Conservation (phyloP, 2,888 invertebrate species). For the Eulithis prunata region DNA sequence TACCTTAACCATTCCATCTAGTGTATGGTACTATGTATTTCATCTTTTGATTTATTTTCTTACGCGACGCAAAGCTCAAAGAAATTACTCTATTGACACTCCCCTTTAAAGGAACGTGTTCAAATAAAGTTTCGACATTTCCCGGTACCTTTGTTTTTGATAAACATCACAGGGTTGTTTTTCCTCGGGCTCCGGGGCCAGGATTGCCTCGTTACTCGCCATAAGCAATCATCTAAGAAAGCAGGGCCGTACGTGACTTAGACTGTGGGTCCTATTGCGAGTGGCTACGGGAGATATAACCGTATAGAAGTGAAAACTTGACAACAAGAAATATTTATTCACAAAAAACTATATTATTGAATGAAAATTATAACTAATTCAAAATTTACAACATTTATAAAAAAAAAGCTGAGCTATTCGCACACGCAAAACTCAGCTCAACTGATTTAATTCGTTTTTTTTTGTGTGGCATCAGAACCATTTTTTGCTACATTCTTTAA, state of each 20-base stretch:
- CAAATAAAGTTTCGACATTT: conserved; percentile 46
- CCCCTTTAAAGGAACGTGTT: conserved; percentile 35
- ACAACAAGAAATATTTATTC: no score
- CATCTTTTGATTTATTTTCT: background rate
- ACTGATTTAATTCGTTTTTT: no score
- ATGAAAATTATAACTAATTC: no score
- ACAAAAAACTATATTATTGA: no score
- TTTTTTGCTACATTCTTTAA: no score
- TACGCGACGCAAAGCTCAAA: conserved; percentile 8
- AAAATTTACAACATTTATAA: no score
- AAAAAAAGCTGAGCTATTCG: no score
- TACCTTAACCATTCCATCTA: no score
- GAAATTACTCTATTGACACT: conserved; percentile 18
- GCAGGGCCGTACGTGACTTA: conserved; percentile 42
- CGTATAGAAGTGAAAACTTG: background rate
- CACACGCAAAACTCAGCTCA: no score
- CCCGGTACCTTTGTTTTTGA: conserved; percentile 48
- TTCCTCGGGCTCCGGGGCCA: conserved; percentile 35
- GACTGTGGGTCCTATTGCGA: conserved; percentile 37
- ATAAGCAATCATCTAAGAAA: conserved; percentile 53
- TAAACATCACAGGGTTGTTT: conserved; percentile 48
- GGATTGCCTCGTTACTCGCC: conserved; percentile 47
- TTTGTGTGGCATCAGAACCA: no score
- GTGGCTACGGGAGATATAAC: conserved; percentile 1
- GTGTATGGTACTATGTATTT: background rate